Conservation (phyloP, 2,888 invertebrate species). For the Drosophila planitibia region DNA sequence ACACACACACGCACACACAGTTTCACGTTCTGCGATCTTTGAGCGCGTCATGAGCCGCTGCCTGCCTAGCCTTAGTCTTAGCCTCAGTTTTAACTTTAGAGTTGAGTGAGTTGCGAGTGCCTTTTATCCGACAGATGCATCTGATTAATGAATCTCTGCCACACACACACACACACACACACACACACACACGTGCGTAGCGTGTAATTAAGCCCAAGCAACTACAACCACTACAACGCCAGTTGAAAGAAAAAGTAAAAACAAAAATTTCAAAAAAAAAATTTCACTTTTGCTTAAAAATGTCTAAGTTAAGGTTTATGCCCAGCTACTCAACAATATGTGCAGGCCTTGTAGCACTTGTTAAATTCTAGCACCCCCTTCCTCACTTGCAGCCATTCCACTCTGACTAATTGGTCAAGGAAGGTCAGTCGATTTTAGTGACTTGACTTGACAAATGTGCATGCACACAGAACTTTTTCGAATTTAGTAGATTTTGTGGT, state of each 20-base stretch:
- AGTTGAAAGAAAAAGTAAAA: conserved; percentile 59
- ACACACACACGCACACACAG: conserved; percentile 20
- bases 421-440: conserved; percentile 48
- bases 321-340: conserved; percentile 18
- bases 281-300: conserved; percentile 60
- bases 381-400: background rate
- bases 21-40: conserved; percentile 58
- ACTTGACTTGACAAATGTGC: conserved; percentile 60
- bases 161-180: conserved; percentile 34
- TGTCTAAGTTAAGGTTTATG: background rate
- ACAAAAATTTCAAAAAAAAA: conserved; percentile 8
- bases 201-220: conserved; percentile 72
- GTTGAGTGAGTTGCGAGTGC: conserved; percentile 29
- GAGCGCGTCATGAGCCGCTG: conserved; percentile 67
- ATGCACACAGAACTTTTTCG: conserved; percentile 40
- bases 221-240: conserved; percentile 29
- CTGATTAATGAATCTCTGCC: conserved; percentile 78
- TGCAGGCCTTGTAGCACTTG: conserved; percentile 38
- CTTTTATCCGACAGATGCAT: conserved; percentile 80
- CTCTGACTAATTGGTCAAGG: conserved; percentile 41
- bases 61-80: conserved; percentile 21
- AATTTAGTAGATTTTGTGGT: background rate
- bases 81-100: conserved; percentile 23
- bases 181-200: conserved; percentile 65
- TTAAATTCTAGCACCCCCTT: conserved; percentile 18